Percentiles rank a stretch among this genome's conserved stretches.
Conservation (phyloP, 1,140 invertebrate species). For the Nixonia krombeini region DNA sequence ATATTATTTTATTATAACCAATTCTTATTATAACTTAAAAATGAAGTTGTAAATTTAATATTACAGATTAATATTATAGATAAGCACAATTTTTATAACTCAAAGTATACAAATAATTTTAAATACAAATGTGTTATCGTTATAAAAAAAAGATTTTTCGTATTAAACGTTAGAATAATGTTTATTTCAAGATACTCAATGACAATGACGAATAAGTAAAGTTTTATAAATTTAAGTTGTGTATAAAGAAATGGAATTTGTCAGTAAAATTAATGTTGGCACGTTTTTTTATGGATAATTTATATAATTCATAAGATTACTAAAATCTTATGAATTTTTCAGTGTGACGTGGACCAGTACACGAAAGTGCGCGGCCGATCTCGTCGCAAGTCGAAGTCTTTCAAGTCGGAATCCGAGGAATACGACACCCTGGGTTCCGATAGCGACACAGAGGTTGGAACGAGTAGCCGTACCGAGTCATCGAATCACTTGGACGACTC, state of each 20-base stretch:
- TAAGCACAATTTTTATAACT: too few relatives aligned
- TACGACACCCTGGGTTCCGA: constrained; percentile 76
- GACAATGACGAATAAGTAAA: too few relatives aligned
- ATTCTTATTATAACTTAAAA: too few relatives aligned
- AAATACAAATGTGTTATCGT: too few relatives aligned
- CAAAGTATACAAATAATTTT: too few relatives aligned
- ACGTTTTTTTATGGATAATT: background rate
- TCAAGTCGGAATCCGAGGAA: constrained; percentile 75
- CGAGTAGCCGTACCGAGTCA: constrained; percentile 71
- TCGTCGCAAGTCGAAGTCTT: constrained; percentile 68
- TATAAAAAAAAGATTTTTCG: too few relatives aligned
- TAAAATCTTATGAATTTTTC: constrained; percentile 44
- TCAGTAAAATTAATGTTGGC: background rate
- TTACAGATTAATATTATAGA: too few relatives aligned
- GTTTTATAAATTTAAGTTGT: too few relatives aligned
- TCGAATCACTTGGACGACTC: constrained; percentile 72
- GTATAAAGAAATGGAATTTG: background rate
- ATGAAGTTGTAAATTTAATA: too few relatives aligned
- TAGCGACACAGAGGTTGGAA: constrained; percentile 73
- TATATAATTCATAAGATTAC: constrained; percentile 25
- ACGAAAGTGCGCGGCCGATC: constrained; percentile 66
- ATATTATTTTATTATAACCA: too few relatives aligned
- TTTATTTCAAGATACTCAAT: too few relatives aligned
- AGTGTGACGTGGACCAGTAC: constrained; percentile 68
- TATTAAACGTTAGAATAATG: too few relatives aligned